These are phyloP conservation scores for Cheilosia urbana DNA, from an alignment of 2,888 invertebrate species.

Conservation along the genomic window DNA sequence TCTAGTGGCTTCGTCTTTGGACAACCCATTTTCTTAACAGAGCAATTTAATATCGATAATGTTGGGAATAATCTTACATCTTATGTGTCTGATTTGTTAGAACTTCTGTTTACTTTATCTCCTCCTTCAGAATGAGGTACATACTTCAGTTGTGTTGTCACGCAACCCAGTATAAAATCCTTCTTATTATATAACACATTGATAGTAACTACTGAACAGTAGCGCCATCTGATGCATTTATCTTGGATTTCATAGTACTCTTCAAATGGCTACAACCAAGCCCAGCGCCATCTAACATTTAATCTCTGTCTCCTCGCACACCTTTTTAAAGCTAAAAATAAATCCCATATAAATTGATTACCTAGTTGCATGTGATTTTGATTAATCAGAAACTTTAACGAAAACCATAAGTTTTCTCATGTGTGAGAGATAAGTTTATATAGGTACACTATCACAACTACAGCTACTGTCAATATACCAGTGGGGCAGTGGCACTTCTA, in stretches of 20 bases:
- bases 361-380: slow-evolving; percentile 59
- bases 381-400: slow-evolving; percentile 32
- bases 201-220: background rate
- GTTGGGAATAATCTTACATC: background rate
- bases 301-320: slow-evolving; percentile 7
- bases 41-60: background rate
- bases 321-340: slow-evolving; percentile 16
- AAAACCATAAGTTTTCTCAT: slow-evolving; percentile 25
- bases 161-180: slow-evolving; percentile 5
- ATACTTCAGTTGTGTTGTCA: slow-evolving; percentile 1
- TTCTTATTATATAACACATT: too few species aligned
- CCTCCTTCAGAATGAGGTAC: background rate
- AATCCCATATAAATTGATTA: background rate
- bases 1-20: too few species aligned
- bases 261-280: background rate
- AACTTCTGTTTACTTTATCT: background rate
- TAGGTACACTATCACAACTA: slow-evolving; percentile 7
- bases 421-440: slow-evolving; percentile 11
- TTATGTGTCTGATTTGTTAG: background rate
- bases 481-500: slow-evolving; percentile 21
- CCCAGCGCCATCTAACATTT: slow-evolving; percentile 3
- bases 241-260: too few species aligned
- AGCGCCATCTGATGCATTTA: slow-evolving; percentile 21
- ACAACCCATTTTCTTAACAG: too few species aligned
- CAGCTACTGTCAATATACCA: slow-evolving; percentile 21